A percentile compares a stretch with the other conserved stretches of the same genome.
These are phyloP conservation scores for Castor canadensis DNA, from an alignment of 2,113 vertebrate genomes.

Conservation along the genomic window DNA sequence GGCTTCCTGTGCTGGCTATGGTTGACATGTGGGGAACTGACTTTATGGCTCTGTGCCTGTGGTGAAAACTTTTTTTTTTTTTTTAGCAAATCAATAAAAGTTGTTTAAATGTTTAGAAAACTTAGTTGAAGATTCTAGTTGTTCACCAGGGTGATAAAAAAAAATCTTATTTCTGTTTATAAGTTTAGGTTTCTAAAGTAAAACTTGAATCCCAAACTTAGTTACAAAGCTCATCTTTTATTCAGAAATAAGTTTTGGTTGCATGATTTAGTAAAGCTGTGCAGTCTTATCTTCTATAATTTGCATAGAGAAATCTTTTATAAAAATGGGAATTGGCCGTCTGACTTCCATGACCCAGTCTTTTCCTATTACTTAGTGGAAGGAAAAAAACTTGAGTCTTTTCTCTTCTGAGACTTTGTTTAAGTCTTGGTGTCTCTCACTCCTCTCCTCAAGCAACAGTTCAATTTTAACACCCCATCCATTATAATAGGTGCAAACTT, in stretches of 20 bases:
- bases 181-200: slow-evolving; percentile 38
- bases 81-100: background rate
- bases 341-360: background rate
- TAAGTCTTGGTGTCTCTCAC: background rate
- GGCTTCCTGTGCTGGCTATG: slow-evolving; percentile 47
- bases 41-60: slow-evolving; percentile 51
- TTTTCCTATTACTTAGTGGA: background rate
- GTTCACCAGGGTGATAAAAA: background rate
- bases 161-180: background rate
- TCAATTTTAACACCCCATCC: background rate
- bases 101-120: slow-evolving; percentile 56
- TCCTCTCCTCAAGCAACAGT: background rate
- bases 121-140: slow-evolving; percentile 13
- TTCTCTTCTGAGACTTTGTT: background rate
- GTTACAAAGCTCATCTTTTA: background rate
- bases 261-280: background rate
- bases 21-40: slow-evolving; percentile 48
- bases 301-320: background rate
- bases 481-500: background rate
- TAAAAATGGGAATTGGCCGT: background rate
- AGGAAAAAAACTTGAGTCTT: background rate
- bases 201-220: background rate
- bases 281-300: background rate
- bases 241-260: background rate
- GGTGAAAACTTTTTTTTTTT: slow-evolving; percentile 45